phyloP scores from a whole-genome alignment of 2,797 vertebrate species.

The Macroramphosus scolopax region DNA sequence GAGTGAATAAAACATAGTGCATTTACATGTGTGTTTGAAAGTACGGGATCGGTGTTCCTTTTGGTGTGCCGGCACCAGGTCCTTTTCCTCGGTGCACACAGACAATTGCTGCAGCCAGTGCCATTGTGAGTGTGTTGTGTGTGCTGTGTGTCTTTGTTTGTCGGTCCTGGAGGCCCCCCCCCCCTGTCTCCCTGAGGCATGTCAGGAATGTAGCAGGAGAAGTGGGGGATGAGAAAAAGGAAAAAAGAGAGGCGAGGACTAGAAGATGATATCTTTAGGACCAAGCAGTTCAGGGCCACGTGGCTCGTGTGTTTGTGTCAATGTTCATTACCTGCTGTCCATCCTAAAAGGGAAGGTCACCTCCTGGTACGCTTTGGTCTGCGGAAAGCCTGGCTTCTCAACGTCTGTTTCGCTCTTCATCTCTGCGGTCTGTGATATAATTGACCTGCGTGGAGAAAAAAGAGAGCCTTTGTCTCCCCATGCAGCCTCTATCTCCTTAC shows the following conservation, averaged over 20 bases:
- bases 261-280: slow-evolving; percentile 47
- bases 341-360: slow-evolving; percentile 46
- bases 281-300: slow-evolving; percentile 23
- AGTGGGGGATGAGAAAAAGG: slow-evolving; percentile 54
- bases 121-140: slow-evolving; percentile 57
- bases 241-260: slow-evolving; percentile 39
- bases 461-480: too few relatives aligned
- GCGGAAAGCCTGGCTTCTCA: slow-evolving; percentile 22
- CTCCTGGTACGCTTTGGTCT: slow-evolving; percentile 29
- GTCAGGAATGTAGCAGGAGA: slow-evolving; percentile 73
- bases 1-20: slow-evolving; percentile 7
- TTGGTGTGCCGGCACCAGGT: slow-evolving; percentile 59
- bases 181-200: slow-evolving; percentile 69
- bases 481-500: too few relatives aligned
- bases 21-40: slow-evolving; percentile 24
- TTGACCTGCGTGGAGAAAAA: slow-evolving; percentile 35
- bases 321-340: slow-evolving; percentile 56
- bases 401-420: neutral
- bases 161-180: slow-evolving; percentile 54
- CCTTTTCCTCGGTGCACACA: slow-evolving; percentile 55
- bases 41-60: slow-evolving; percentile 24
- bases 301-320: too few relatives aligned
- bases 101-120: slow-evolving; percentile 63
- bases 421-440: slow-evolving; percentile 30
- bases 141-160: slow-evolving; percentile 65